These are phyloP conservation scores for Prunella strophiata DNA, from an alignment of 2,797 vertebrate species.

Conservation along the genomic window DNA sequence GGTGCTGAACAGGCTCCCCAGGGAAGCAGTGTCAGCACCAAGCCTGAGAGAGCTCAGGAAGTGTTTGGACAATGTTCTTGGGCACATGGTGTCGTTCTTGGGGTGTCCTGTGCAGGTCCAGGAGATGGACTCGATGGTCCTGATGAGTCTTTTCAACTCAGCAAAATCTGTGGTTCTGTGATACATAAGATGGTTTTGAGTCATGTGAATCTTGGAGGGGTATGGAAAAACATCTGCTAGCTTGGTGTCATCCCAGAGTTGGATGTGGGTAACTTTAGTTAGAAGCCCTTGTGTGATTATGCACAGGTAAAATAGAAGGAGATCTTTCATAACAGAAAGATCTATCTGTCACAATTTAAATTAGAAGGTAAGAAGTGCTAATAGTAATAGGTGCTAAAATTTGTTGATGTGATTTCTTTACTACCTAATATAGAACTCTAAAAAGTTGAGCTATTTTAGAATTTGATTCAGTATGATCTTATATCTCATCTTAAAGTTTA, in stretches of 20 bases:
- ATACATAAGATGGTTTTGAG: not conserved
- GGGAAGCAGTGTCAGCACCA: not conserved
- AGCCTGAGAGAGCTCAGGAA: not conserved
- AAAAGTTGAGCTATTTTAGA: not conserved
- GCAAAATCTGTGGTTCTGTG: not conserved
- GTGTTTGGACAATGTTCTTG: accelerated
- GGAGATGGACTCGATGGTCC: not conserved
- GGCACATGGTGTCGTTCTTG: accelerated
- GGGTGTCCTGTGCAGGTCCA: not conserved
- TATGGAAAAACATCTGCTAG: not conserved
- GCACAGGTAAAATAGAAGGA: not conserved
- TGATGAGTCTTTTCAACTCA: not conserved
- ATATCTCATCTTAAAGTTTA: not conserved
- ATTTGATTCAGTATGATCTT: not conserved
- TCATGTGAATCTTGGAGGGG: not conserved
- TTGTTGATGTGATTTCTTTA: not conserved
- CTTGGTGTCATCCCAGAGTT: not conserved
- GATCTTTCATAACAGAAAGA: not conserved
- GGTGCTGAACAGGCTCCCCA: not conserved
- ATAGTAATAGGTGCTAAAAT: not conserved
- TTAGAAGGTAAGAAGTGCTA: not conserved
- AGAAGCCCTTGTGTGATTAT: not conserved
- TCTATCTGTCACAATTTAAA: not conserved
- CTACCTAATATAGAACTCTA: not conserved
- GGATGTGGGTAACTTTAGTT: not conserved